phyloP scores from a whole-genome alignment of 2,888 invertebrate genomes.

The Ephialtes manifestator region DNA sequence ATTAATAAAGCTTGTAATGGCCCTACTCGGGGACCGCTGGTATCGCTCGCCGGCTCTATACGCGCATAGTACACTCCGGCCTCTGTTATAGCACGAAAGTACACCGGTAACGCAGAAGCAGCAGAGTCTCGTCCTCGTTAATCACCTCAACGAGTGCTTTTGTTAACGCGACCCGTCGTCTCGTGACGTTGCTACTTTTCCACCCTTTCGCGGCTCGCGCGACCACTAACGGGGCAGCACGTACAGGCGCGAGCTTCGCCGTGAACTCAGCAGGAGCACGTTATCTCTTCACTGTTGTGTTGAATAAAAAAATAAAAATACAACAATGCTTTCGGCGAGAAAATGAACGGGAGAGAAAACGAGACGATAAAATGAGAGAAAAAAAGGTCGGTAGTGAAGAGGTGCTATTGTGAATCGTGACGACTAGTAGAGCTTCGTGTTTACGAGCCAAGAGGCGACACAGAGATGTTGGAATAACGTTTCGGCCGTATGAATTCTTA shows the following conservation, averaged over 20 bases:
- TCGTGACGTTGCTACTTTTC: constrained; percentile 67
- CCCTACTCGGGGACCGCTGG: constrained; percentile 72
- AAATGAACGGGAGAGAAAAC: background rate
- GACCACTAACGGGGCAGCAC: constrained; percentile 1
- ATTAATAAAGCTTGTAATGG: constrained; percentile 85
- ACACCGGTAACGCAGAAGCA: constrained; percentile 14
- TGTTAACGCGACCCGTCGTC: constrained; percentile 78
- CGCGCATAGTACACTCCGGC: background rate
- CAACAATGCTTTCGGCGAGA: background rate
- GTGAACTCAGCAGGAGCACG: background rate
- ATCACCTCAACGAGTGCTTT: constrained; percentile 85
- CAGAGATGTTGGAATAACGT: background rate
- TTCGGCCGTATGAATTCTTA: background rate
- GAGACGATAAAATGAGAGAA: background rate
- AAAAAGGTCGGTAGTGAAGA: background rate
- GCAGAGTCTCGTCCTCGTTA: constrained; percentile 79
- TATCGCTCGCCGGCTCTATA: constrained; percentile 64
- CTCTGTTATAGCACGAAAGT: background rate
- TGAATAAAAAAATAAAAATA: constrained; percentile 24
- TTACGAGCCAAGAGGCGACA: background rate
- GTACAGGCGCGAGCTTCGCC: background rate
- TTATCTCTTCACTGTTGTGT: constrained; percentile 48
- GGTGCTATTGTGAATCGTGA: background rate
- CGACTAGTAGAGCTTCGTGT: background rate
- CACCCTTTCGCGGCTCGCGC: constrained; percentile 39